phyloP scores from a whole-genome alignment of 2,888 invertebrate species.

The Pomacea canaliculata region DNA sequence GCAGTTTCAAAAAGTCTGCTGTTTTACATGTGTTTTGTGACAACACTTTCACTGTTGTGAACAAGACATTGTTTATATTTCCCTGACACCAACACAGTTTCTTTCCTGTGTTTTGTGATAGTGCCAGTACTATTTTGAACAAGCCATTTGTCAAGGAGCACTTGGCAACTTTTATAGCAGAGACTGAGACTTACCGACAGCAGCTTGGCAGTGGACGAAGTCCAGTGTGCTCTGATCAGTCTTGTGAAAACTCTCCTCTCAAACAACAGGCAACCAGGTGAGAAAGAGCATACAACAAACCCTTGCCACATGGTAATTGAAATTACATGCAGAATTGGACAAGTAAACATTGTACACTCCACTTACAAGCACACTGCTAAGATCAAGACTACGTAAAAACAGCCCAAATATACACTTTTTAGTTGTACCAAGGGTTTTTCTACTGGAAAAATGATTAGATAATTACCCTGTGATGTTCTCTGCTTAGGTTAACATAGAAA shows the following conservation, averaged over 20 bases:
- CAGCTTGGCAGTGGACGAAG: constrained; percentile 26
- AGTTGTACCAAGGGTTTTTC: background rate
- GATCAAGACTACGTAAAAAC: background rate
- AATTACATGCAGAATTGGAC: no score
- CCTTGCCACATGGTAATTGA: no score
- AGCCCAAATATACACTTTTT: background rate
- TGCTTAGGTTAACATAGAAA: background rate
- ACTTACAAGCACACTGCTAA: no score
- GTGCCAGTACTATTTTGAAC: constrained; percentile 63
- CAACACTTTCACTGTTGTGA: no score
- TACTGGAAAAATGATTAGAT: background rate
- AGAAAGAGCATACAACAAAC: background rate
- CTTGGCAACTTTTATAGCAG: constrained; percentile 57
- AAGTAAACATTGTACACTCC: no score
- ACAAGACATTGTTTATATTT: no score
- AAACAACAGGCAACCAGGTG: constrained; percentile 6
- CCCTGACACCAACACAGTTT: no score
- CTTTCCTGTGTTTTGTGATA: constrained; percentile 32
- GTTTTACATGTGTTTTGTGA: no score
- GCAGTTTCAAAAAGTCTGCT: no score
- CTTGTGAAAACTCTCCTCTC: constrained; percentile 7
- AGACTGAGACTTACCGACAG: constrained; percentile 52
- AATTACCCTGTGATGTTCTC: background rate
- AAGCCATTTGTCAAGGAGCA: constrained; percentile 56
- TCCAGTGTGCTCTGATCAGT: background rate